Conservation (phyloP, 1,140 invertebrate genomes). For the Samia ricini region DNA sequence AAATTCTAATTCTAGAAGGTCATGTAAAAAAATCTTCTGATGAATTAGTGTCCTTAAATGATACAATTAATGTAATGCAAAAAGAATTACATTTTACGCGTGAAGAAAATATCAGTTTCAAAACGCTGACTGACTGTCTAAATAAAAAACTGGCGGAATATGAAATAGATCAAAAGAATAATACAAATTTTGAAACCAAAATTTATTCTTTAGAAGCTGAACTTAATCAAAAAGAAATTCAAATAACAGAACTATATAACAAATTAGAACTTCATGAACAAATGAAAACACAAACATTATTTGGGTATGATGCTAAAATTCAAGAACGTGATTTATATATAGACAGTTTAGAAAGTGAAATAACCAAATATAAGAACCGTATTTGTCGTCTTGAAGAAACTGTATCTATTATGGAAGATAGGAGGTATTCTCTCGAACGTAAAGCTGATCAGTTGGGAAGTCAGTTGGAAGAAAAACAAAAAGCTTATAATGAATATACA, state of each 20-base stretch:
- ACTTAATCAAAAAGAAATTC: slow-evolving; percentile 56
- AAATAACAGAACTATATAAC: slow-evolving; percentile 50
- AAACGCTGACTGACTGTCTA: slow-evolving; percentile 49
- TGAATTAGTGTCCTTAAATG: slow-evolving; percentile 40
- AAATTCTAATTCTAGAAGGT: slow-evolving; percentile 45
- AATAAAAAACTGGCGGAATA: slow-evolving; percentile 65
- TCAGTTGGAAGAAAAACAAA: slow-evolving; percentile 77
- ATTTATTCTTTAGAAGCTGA: slow-evolving; percentile 66
- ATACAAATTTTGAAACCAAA: slow-evolving; percentile 59
- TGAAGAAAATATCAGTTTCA: slow-evolving; percentile 55
- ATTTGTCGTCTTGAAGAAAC: slow-evolving; percentile 80
- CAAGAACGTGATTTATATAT: slow-evolving; percentile 85
- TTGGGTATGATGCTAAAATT: slow-evolving; percentile 80
- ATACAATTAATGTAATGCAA: slow-evolving; percentile 35
- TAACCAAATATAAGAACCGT: slow-evolving; percentile 80
- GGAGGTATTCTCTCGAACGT: slow-evolving; percentile 76
- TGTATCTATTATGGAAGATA: slow-evolving; percentile 77
- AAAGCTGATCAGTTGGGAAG: slow-evolving; percentile 76
- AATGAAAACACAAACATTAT: slow-evolving; percentile 54
- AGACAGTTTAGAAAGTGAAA: slow-evolving; percentile 83
- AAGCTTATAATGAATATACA: slow-evolving; percentile 76
- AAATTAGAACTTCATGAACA: slow-evolving; percentile 54
- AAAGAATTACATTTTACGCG: slow-evolving; percentile 45
- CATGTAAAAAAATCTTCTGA: slow-evolving; percentile 34
- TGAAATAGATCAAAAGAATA: slow-evolving; percentile 68